phyloP scores from a whole-genome alignment of 2,888 invertebrate species.

The Tridacna gigas region DNA sequence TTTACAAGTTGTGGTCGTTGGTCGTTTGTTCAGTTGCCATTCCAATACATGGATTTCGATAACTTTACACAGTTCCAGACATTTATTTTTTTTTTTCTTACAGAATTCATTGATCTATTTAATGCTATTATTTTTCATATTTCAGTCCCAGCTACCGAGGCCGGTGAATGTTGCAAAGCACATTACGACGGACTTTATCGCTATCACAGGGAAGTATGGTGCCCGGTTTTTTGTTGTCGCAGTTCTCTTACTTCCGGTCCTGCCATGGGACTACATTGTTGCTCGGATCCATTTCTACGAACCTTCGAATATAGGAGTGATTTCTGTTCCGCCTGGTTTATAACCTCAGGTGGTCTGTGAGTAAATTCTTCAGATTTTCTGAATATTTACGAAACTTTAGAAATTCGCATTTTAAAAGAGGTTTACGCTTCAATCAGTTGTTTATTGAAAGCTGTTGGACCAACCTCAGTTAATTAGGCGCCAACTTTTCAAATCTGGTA shows the following conservation, averaged over 20 bases:
- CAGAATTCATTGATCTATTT: background rate
- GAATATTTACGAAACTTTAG: too few relatives aligned
- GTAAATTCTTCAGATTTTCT: background rate
- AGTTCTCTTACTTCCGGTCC: background rate
- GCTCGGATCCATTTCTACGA: conserved; percentile 5
- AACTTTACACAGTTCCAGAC: background rate
- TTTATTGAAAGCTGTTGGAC: too few relatives aligned
- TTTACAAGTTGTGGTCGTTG: background rate
- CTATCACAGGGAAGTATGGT: conserved; percentile 19
- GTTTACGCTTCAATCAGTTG: too few relatives aligned
- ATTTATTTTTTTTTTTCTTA: background rate
- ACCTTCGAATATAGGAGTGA: conserved; percentile 12
- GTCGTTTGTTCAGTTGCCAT: background rate
- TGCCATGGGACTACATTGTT: conserved; percentile 11
- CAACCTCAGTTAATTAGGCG: too few relatives aligned
- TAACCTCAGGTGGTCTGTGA: conserved; percentile 11
- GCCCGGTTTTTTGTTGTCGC: conserved; percentile 11
- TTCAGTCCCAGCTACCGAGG: background rate
- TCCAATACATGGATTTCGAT: background rate
- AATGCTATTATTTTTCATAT: background rate
- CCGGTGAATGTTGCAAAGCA: conserved; percentile 19
- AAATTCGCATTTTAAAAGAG: too few relatives aligned
- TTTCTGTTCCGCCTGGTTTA: conserved; percentile 19
- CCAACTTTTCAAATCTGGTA: too few relatives aligned
- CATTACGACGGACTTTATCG: conserved; percentile 17